phyloP scores from a whole-genome alignment of 1,140 invertebrate species.

The Zaprionus inermis region DNA sequence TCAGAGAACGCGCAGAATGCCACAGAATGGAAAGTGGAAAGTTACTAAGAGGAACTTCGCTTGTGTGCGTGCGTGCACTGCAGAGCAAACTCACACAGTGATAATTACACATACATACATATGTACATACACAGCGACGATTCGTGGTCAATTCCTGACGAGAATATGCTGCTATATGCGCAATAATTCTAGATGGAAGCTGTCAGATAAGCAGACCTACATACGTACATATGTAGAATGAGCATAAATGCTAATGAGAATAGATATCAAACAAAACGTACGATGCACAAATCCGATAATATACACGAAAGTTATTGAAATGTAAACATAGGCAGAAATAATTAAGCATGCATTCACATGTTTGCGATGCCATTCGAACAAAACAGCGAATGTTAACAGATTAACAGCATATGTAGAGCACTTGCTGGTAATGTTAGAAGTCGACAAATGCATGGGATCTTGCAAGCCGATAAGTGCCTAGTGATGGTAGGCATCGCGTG shows the following conservation, averaged over 20 bases:
- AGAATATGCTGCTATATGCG: neutral
- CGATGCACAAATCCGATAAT: neutral
- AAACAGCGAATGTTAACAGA: neutral
- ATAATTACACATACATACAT: slow-evolving; percentile 1
- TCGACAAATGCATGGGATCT: neutral
- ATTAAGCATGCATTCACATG: neutral
- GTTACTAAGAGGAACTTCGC: slow-evolving; percentile 39
- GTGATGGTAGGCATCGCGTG: neutral
- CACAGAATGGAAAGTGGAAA: slow-evolving; percentile 32
- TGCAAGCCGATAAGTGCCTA: neutral
- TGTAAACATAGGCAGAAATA: neutral
- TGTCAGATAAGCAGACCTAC: slow-evolving; percentile 3
- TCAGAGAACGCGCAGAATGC: slow-evolving; percentile 52
- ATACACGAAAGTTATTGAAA: neutral
- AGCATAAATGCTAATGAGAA: slow-evolving; percentile 11
- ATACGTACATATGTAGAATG: neutral
- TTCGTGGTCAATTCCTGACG: neutral
- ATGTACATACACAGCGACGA: neutral
- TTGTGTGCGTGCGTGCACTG: slow-evolving; percentile 13
- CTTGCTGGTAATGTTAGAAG: neutral
- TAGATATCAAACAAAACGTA: neutral
- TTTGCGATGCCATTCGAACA: neutral
- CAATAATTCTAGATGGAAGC: slow-evolving; percentile 8
- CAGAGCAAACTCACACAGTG: slow-evolving; percentile 4
- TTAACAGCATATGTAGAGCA: neutral